A percentile compares a stretch with the other conserved stretches of the same genome.
These are phyloP conservation scores for Sweltsa coloradensis DNA, from an alignment of 1,140 invertebrate species.

Conservation along the genomic window DNA sequence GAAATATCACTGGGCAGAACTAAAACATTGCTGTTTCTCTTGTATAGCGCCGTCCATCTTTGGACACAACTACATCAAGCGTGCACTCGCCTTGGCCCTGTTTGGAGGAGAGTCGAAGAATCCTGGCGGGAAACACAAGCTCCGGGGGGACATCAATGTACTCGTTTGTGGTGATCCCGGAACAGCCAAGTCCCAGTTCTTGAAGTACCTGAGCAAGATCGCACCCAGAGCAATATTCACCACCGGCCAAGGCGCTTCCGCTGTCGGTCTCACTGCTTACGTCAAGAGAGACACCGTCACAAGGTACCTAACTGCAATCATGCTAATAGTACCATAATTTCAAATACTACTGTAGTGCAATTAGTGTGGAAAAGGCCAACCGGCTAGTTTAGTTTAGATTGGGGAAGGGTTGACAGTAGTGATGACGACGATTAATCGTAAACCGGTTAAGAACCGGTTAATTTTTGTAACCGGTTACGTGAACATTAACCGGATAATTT, in stretches of 20 bases:
- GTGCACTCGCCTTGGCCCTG: constrained; percentile 79
- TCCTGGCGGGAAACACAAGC: constrained; percentile 85
- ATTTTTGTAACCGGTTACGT: too few relatives aligned
- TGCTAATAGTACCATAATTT: too few relatives aligned
- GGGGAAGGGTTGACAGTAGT: too few relatives aligned
- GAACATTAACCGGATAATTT: too few relatives aligned
- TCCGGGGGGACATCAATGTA: constrained; percentile 95
- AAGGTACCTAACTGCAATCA: too few relatives aligned
- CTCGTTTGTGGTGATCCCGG: constrained; percentile 96
- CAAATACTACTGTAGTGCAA: too few relatives aligned
- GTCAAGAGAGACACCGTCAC: constrained; percentile 85
- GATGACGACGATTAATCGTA: too few relatives aligned
- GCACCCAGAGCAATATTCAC: constrained; percentile 88
- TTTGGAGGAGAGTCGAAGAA: constrained; percentile 98
- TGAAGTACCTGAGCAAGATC: constrained; percentile 87
- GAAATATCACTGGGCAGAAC: too few relatives aligned
- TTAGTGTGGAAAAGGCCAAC: too few relatives aligned
- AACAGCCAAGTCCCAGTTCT: constrained; percentile 96
- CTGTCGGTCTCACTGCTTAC: constrained; percentile 96
- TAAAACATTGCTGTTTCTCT: too few relatives aligned
- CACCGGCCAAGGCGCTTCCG: constrained; percentile 95
- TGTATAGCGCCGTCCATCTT: constrained; percentile 98
- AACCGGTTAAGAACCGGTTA: too few relatives aligned
- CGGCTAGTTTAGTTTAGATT: too few relatives aligned
- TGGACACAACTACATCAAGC: constrained; percentile 94